Base-by-base conservation (phyloP, 35 echinoderm and acorn worm species). In the Apostichopus californicus region DNA sequence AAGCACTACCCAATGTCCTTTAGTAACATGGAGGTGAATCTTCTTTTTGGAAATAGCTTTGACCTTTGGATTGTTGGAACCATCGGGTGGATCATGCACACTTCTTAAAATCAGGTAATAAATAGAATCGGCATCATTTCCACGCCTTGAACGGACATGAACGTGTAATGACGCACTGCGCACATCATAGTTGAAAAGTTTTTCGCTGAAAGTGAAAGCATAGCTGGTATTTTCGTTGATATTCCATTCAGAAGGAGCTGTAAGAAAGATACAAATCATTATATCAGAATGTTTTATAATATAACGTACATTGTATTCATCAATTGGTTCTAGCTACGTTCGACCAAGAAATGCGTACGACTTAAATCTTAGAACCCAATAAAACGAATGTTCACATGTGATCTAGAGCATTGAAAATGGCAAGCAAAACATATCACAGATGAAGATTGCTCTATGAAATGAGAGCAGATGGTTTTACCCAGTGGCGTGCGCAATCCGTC, bases 141-240 rank as follows among this genome's bases (percentile, higher is more conserved):
- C 56, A 56, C 65, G 87, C 10, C 93, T 75, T 22, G 84, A 57
- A 4, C 84, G 56, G 18, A 96, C 78, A 59, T 96, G 94, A 64
- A 92, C 77, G 54, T 96, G 92, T 11, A 96, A 85, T 22, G 91
- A 90, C 22, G 95, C 95, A 77, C 89, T 89, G 12, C 90, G 55
- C 10, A 96, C 95, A 59, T 89, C 82, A 72, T 96, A 96, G 5
- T 91, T 92, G 26, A 68, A 87, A 1, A 87, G 86, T 77, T 96
- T 92, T 34, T 94, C 93, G 24, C 89, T 82, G 53, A 96, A 84
- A 56, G 86, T 87, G 86, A 87, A 87, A 66, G 86, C 86, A 87
- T 87, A 87, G 86, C 86, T 87, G 86, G 86, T 87, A 55, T 87
- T 87, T 71, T 64, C 86, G 20, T 57, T 87, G 59, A 87, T 87